phyloP scores from a whole-genome alignment of 2,113 vertebrate genomes.

The Tupaia tana region DNA sequence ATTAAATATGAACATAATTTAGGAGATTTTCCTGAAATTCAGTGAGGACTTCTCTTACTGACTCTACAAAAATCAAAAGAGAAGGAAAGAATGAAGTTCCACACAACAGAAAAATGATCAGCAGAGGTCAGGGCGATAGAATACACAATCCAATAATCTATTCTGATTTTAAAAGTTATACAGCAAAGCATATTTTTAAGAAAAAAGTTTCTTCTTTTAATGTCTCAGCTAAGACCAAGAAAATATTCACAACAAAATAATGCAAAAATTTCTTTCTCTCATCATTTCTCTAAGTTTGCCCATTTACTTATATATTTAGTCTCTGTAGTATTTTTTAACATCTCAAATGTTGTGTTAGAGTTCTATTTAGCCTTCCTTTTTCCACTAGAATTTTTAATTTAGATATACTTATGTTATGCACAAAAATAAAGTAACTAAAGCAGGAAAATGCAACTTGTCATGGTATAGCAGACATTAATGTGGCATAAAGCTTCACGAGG shows the following conservation, averaged over 20 bases:
- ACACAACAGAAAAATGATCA: neutral
- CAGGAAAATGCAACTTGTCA: neutral
- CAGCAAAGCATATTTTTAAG: neutral
- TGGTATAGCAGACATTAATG: neutral
- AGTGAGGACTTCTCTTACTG: neutral
- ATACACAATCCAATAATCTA: neutral
- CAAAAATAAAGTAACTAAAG: slow-evolving; percentile 20
- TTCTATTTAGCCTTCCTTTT: neutral
- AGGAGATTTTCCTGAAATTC: neutral
- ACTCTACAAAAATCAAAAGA: neutral
- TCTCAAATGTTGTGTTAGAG: neutral
- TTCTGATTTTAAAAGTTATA: neutral
- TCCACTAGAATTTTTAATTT: slow-evolving; percentile 16
- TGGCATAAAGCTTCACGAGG: neutral
- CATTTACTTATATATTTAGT: neutral
- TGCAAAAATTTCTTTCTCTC: neutral
- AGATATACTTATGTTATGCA: neutral
- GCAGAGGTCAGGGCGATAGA: neutral
- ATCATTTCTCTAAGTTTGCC: neutral
- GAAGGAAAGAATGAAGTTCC: neutral
- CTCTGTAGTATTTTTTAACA: neutral
- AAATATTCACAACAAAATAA: neutral
- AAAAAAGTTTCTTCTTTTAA: slow-evolving; percentile 14
- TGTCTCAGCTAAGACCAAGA: neutral
- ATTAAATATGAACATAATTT: neutral